Percentiles rank a stretch among this genome's conserved stretches.
phyloP scores from a whole-genome alignment of 1,140 invertebrate species.

The Nymphalis io region DNA sequence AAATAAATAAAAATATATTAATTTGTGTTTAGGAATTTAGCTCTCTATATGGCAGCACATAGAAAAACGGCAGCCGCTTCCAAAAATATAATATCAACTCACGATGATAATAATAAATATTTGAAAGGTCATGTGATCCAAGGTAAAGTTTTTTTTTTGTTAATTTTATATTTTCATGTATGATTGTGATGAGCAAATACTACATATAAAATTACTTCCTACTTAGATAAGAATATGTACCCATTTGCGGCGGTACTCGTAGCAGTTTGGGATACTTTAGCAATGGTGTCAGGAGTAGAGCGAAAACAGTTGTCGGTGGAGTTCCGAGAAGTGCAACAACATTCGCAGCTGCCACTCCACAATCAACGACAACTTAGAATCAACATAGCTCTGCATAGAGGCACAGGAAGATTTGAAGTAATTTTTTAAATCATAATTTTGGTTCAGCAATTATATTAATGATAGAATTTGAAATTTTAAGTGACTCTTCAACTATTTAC shows the following conservation, averaged over 20 bases:
- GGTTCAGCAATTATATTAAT: neutral
- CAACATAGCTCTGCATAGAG: constrained; percentile 42
- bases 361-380: constrained; percentile 43
- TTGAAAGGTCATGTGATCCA: constrained; percentile 49
- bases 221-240: constrained; percentile 45
- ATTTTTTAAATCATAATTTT: neutral
- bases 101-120: constrained; percentile 48
- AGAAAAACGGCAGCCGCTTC: constrained; percentile 41
- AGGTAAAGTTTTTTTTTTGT: constrained; percentile 34
- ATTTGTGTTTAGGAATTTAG: constrained; percentile 40
- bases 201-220: neutral
- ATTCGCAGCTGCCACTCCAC: constrained; percentile 48
- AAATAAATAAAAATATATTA: neutral
- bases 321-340: constrained; percentile 48
- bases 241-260: constrained; percentile 52
- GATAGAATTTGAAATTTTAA: neutral
- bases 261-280: constrained; percentile 55
- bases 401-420: constrained; percentile 58
- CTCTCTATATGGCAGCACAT: constrained; percentile 33
- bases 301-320: constrained; percentile 45
- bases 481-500: no score
- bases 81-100: constrained; percentile 40
- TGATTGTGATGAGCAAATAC: no score
- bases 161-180: no score
- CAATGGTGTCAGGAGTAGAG: constrained; percentile 43